Base-by-base conservation (phyloP, 2,797 vertebrate genomes). In the Apodemus agrarius region DNA sequence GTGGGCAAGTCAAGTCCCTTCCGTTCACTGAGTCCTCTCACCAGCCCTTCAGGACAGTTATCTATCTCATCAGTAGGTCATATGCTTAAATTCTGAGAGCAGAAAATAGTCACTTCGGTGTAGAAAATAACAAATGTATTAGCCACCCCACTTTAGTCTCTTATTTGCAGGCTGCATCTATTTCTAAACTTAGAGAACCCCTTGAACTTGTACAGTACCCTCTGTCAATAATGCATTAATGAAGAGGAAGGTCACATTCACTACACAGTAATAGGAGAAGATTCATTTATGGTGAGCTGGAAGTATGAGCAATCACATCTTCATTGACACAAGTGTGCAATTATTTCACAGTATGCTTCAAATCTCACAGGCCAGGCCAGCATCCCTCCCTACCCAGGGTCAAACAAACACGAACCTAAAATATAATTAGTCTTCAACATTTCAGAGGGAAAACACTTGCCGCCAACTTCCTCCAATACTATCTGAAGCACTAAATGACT, bases 191-290 rank as follows among this genome's bases (percentile, higher is more conserved):
- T 59, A 93, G 10, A 96, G 40, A 96, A 63, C 29, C 67, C 40
- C 72, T 29, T 85, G 37, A 97, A 81, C 63, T 90, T 91, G 37
- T 80, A 93, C 31, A 79, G 34, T 78, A 46, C 9, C 59, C 10
- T 81, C n/a, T 19, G 22, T n/a, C 43, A 74, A 61, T 40, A 94
- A 49, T 49, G 54, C 31, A 89, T 74, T 92, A 89, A 92, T 65
- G 59, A 94, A 78, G n/a, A 52, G 31, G 13, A 95, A 22, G 86
- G 43, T 82, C 17, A 89, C 22, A 72, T 34, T 61, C 40, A 69
- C 80, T 87, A 96, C 17, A 94, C 94, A 96, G 94, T 69, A 91
- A 95, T 57, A 84, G n/a, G 43, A 89, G 34, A 92, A 96, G 90
- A 83, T 79, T 87, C 43, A 96, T 59, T 89, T 92, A 90, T 69